phyloP scores from a whole-genome alignment of 2,797 vertebrate species.

The Lithobates pipiens region DNA sequence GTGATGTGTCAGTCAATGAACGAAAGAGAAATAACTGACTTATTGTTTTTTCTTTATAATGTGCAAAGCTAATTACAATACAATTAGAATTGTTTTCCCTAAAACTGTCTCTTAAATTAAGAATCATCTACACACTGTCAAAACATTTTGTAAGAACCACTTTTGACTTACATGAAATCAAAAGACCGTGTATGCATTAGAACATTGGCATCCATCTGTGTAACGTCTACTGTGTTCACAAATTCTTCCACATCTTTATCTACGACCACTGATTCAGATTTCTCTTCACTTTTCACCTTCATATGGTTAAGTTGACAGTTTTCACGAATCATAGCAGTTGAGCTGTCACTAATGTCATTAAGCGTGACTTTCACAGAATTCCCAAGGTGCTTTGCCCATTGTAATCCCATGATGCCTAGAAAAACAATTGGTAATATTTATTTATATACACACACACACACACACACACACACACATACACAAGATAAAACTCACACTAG shows the following conservation, averaged over 20 bases:
- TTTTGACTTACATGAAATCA: constrained; percentile 91
- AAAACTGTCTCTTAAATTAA: too few species aligned
- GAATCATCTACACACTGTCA: too few species aligned
- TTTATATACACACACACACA: too few species aligned
- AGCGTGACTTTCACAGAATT: constrained; percentile 90
- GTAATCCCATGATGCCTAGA: constrained; percentile 95
- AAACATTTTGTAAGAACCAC: too few species aligned
- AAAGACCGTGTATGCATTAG: constrained; percentile 94
- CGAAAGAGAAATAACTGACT: too few species aligned
- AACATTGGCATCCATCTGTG: constrained; percentile 96
- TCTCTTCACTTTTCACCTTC: constrained; percentile 76
- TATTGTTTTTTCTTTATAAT: too few species aligned
- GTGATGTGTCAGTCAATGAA: too few species aligned
- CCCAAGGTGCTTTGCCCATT: constrained; percentile 94
- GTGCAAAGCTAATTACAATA: too few species aligned
- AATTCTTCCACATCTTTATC: constrained; percentile 70
- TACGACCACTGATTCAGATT: constrained; percentile 68
- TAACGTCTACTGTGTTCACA: constrained; percentile 84
- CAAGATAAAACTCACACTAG: too few species aligned
- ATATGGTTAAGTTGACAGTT: constrained; percentile 94
- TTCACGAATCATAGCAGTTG: constrained; percentile 91
- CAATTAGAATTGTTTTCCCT: too few species aligned
- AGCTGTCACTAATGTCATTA: constrained; percentile 91
- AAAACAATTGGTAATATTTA: neutral
- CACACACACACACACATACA: too few species aligned